Evolutionary conservation across 2,797 vertebrate species (phyloP).

Genomic region (Phaenicophaeus curvirostris): DNA sequence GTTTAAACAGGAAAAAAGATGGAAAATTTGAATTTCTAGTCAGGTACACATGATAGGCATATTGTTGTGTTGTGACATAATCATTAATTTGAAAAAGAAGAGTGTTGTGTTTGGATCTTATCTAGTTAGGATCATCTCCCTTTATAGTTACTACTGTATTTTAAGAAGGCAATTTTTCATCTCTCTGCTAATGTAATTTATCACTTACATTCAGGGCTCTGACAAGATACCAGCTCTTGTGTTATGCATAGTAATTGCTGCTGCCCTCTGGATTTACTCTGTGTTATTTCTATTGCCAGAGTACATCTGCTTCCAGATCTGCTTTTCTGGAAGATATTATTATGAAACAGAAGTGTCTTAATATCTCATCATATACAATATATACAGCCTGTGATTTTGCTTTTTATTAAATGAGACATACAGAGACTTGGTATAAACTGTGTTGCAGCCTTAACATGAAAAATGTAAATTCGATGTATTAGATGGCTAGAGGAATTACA

Average conservation of each 20-base stretch:
- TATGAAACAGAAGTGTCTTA: not conserved
- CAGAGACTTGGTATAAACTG: not conserved
- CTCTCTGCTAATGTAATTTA: conserved; percentile 49
- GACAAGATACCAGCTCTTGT: conserved; percentile 33
- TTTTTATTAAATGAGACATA: not conserved
- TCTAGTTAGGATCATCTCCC: conserved; percentile 42
- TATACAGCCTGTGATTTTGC: not conserved
- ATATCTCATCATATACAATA: not conserved
- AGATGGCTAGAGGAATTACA: not conserved
- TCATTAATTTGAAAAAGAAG: conserved; percentile 10
- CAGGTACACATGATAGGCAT: not conserved
- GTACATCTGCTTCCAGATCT: not conserved
- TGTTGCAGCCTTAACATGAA: not conserved
- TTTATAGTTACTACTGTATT: conserved; percentile 59
- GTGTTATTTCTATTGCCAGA: not conserved
- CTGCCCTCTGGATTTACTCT: conserved; percentile 20
- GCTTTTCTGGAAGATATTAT: not conserved
- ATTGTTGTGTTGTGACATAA: not conserved
- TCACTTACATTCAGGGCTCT: conserved; percentile 45
- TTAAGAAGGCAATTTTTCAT: conserved; percentile 66
- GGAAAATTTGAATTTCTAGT: not conserved
- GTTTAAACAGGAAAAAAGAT: not conserved
- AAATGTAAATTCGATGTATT: not conserved
- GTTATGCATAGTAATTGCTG: conserved; percentile 53
- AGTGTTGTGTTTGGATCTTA: conserved; percentile 19